A percentile compares a stretch with the other conserved stretches of the same genome.
These are phyloP conservation scores for Plusia festucae DNA, from an alignment of 2,888 invertebrate genomes.

Conservation along the genomic window DNA sequence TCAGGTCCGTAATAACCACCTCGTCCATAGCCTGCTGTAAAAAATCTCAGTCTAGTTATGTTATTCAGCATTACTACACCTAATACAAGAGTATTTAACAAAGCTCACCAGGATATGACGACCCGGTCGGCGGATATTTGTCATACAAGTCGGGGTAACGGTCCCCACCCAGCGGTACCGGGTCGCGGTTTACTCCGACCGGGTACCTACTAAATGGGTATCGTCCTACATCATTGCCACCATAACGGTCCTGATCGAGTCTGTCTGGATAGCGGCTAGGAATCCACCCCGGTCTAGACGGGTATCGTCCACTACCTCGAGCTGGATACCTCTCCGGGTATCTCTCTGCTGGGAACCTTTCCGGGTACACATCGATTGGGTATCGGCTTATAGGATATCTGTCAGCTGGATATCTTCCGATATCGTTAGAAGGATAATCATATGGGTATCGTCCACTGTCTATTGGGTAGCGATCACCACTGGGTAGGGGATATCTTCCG, in stretches of 20 bases:
- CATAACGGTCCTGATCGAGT: conserved; percentile 84
- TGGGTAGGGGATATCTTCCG: conserved; percentile 68
- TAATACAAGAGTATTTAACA: conserved; percentile 39
- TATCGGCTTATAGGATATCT: conserved; percentile 71
- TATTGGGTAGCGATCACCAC: conserved; percentile 80
- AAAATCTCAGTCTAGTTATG: conserved; percentile 41
- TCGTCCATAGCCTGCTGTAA: conserved; percentile 78
- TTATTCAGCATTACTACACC: conserved; percentile 13
- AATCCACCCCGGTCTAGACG: conserved; percentile 72
- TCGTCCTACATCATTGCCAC: conserved; percentile 79
- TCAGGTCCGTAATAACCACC: conserved; percentile 82
- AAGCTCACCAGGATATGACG: conserved; percentile 86
- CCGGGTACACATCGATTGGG: conserved; percentile 71
- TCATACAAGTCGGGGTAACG: conserved; percentile 87
- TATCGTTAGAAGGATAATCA: conserved; percentile 66
- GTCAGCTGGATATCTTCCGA: conserved; percentile 78
- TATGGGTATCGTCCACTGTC: conserved; percentile 77
- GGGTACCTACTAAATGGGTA: conserved; percentile 85
- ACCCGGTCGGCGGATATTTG: conserved; percentile 90
- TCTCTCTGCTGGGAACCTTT: conserved; percentile 78
- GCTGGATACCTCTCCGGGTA: conserved; percentile 79
- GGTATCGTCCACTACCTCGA: conserved; percentile 74
- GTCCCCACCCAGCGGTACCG: conserved; percentile 85
- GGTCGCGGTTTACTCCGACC: conserved; percentile 85
- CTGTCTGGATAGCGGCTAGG: conserved; percentile 85